phyloP scores from a whole-genome alignment of 2,888 invertebrate genomes.

The Strigamia crassipes region DNA sequence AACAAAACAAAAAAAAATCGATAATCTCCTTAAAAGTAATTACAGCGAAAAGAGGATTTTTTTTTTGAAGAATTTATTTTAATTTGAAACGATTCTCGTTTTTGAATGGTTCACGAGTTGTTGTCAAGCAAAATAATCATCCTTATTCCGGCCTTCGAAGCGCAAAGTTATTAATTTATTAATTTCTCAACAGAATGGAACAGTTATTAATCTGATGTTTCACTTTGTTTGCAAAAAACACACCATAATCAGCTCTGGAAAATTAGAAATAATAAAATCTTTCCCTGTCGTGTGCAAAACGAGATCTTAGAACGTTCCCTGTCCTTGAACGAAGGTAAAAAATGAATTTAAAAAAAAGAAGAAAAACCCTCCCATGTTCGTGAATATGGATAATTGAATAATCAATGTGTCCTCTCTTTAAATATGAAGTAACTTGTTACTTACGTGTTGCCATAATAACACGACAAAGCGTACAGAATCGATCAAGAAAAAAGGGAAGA shows the following conservation, averaged over 20 bases:
- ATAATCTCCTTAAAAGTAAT: no score
- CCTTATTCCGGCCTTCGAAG: background rate
- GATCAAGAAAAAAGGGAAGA: no score
- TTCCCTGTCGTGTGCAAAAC: background rate
- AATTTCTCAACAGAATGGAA: background rate
- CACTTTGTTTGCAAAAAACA: background rate
- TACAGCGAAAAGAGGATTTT: no score
- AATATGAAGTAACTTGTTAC: background rate
- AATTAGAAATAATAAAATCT: background rate
- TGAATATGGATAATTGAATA: slow-evolving; percentile 34
- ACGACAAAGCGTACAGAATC: no score
- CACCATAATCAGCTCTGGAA: background rate
- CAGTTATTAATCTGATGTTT: background rate
- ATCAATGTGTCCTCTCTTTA: background rate
- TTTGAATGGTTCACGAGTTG: background rate
- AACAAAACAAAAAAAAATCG: no score
- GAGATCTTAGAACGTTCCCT: background rate
- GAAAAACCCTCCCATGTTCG: background rate
- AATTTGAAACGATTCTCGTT: background rate
- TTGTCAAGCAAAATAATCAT: background rate
- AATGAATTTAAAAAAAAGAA: background rate
- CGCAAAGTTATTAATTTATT: background rate
- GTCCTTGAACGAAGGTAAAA: background rate
- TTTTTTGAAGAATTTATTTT: no score
- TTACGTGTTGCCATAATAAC: no score